phyloP scores from a whole-genome alignment of 2,113 vertebrate genomes.

The Triplophysa rosa region DNA sequence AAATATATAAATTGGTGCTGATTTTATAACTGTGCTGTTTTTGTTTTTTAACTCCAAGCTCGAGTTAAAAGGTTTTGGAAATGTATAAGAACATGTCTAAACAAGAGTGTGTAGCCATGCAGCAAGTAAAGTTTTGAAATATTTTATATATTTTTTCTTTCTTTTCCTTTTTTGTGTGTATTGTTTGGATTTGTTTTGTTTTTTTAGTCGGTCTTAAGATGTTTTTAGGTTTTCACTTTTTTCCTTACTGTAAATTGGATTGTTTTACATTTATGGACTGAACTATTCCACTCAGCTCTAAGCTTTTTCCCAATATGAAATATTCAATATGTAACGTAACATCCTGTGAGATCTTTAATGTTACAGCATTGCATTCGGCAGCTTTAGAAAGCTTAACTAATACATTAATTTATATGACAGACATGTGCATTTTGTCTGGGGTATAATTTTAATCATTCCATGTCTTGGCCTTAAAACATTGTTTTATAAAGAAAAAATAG shows the following conservation, averaged over 20 bases:
- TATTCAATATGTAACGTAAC: slow-evolving; percentile 66
- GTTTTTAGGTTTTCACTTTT: slow-evolving; percentile 97
- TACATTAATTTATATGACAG: slow-evolving; percentile 95
- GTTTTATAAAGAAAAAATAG: slow-evolving; percentile 83
- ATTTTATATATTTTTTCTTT: slow-evolving; percentile 85
- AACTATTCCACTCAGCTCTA: slow-evolving; percentile 96
- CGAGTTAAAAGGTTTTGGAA: slow-evolving; percentile 96
- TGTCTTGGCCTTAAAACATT: slow-evolving; percentile 95
- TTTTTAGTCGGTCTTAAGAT: slow-evolving; percentile 84
- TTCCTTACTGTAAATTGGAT: slow-evolving; percentile 99
- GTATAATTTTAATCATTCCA: slow-evolving; percentile 99
- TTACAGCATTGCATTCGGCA: slow-evolving; percentile 89
- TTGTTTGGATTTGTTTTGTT: slow-evolving; percentile 80
- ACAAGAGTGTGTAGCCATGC: slow-evolving; percentile 95
- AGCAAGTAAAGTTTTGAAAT: slow-evolving; percentile 99
- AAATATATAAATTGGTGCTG: slow-evolving; percentile 99
- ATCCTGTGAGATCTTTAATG: slow-evolving; percentile 38
- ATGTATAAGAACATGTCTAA: slow-evolving; percentile 96
- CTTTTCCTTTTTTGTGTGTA: not conserved
- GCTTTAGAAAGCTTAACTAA: slow-evolving; percentile 97
- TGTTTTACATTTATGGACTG: slow-evolving; percentile 89
- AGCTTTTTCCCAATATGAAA: slow-evolving; percentile 74
- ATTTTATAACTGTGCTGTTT: slow-evolving; percentile 99
- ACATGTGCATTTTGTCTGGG: slow-evolving; percentile 94
- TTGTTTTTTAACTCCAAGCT: slow-evolving; percentile 93